These are phyloP conservation scores for Acanthosepion lycidas DNA, from an alignment of 2,888 invertebrate genomes.

Conservation along the genomic window DNA sequence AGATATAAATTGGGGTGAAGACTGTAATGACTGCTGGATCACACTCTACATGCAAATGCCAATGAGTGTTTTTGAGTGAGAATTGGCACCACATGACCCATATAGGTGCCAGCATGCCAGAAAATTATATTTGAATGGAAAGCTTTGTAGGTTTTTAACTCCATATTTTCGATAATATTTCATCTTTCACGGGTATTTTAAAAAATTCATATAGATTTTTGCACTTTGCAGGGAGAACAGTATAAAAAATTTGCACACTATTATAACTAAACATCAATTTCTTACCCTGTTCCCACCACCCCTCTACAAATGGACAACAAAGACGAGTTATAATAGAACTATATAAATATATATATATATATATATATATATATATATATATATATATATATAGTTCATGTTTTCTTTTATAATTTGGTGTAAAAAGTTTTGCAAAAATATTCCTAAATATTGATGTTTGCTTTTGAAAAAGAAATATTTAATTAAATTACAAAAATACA, in stretches of 20 bases:
- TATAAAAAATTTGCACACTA: conserved; percentile 1
- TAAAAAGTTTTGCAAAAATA: conserved; percentile 21
- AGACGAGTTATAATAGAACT: not conserved
- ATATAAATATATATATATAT: not conserved
- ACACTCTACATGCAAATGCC: not conserved
- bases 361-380: not conserved
- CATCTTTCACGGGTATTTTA: conserved; percentile 11
- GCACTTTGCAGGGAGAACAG: conserved; percentile 11
- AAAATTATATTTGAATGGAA: not conserved
- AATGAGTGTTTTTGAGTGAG: not conserved
- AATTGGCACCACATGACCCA: not conserved
- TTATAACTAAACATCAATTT: not conserved
- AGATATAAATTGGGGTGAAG: not conserved
- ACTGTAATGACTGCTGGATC: not conserved
- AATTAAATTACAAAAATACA: not conserved
- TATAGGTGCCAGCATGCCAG: not conserved
- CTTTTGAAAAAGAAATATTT: not conserved
- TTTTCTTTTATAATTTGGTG: not conserved
- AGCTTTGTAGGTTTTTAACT: conserved; percentile 33
- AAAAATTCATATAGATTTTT: not conserved
- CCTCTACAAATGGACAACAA: not conserved
- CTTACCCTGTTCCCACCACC: not conserved
- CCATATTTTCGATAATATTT: conserved; percentile 17
- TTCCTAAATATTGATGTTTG: not conserved
- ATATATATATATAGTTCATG: not conserved